Conservation (phyloP, 2,113 vertebrate genomes). For the Guaruba guarouba region DNA sequence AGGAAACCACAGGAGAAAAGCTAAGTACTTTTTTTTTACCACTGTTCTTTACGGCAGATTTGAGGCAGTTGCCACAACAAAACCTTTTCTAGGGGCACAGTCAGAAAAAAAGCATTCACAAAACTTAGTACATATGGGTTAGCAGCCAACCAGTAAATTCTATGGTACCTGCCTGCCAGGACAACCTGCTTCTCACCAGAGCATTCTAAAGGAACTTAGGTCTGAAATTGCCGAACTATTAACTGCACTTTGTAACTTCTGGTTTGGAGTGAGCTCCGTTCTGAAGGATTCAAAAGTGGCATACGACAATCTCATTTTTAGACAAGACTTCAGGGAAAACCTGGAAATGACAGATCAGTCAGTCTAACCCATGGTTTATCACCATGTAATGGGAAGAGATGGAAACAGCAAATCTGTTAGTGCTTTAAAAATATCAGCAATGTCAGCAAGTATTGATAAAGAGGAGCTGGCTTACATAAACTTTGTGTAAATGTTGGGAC, state of each 20-base stretch:
- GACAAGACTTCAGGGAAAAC: not conserved
- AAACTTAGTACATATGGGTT: not conserved
- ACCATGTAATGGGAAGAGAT: not conserved
- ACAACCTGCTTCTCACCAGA: not conserved
- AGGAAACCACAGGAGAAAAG: not conserved
- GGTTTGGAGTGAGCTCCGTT: not conserved
- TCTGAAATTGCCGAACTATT: not conserved
- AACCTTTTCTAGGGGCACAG: not conserved
- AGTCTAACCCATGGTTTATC: not conserved
- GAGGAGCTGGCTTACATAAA: not conserved
- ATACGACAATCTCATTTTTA: not conserved
- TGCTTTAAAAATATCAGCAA: not conserved
- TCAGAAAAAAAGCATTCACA: not conserved
- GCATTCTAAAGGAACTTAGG: not conserved
- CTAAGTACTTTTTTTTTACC: not conserved
- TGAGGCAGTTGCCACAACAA: not conserved
- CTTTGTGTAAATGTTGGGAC: not conserved
- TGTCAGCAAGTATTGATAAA: not conserved
- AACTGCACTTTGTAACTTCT: not conserved
- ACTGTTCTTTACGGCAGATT: not conserved
- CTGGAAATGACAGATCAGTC: not conserved
- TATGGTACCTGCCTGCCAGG: not conserved
- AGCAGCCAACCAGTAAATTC: not conserved
- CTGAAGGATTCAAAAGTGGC: not conserved
- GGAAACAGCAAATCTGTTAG: not conserved